Conservation (phyloP, 2,113 vertebrate genomes). For the Elgaria multicarinata region DNA sequence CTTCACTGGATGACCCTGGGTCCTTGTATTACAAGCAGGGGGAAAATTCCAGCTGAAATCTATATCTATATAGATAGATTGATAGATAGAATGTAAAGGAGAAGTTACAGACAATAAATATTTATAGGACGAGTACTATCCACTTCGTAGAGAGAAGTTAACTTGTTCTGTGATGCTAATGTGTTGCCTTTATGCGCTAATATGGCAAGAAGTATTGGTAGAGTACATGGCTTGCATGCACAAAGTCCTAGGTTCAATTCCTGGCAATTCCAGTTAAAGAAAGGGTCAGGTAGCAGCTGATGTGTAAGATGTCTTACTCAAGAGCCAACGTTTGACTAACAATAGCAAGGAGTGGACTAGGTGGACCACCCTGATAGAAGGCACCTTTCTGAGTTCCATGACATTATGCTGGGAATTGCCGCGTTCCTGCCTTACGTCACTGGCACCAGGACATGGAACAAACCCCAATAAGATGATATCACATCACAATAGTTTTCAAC, state of each 20-base stretch:
- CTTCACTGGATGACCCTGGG: background rate
- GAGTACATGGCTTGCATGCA: background rate
- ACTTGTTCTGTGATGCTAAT: background rate
- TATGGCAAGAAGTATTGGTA: background rate
- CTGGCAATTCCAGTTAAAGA: background rate
- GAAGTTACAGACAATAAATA: background rate
- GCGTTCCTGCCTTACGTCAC: too few species aligned
- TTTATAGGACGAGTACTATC: background rate
- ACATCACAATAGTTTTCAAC: too few species aligned
- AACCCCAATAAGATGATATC: too few species aligned
- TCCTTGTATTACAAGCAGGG: too few species aligned
- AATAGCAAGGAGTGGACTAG: too few species aligned
- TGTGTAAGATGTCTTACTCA: background rate
- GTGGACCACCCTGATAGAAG: too few species aligned
- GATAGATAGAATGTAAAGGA: too few species aligned
- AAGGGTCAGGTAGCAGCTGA: background rate
- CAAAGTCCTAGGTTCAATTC: background rate
- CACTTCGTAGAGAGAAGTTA: background rate
- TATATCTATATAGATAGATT: too few species aligned
- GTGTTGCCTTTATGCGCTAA: background rate
- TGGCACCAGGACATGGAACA: too few species aligned
- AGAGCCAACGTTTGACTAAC: background rate
- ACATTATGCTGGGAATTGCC: too few species aligned
- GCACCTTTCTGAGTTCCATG: too few species aligned
- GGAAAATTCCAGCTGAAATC: too few species aligned